Evolutionary conservation across 92 coral and sea anemone genomes (phyloP).

Genomic region (Umimayanthus kanabou): DNA sequence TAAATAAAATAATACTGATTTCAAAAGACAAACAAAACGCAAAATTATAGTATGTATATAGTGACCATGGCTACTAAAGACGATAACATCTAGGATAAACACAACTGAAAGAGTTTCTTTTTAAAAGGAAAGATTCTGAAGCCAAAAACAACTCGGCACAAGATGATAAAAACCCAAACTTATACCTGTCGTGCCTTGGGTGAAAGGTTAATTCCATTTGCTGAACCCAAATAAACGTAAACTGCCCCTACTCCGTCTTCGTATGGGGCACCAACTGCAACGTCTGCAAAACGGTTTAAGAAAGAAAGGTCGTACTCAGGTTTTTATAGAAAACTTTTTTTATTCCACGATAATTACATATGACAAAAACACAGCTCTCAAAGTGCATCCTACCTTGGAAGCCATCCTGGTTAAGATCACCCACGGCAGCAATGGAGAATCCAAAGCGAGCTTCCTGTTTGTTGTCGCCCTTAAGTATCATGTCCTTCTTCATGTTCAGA

Average conservation of each 20-base stretch:
- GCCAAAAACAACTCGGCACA: too few species aligned
- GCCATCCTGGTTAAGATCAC: conserved; percentile 48
- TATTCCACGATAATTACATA: not conserved
- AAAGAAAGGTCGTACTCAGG: not conserved
- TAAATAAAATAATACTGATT: too few species aligned
- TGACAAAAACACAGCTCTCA: not conserved
- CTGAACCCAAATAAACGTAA: conserved; percentile 53
- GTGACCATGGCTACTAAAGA: too few species aligned
- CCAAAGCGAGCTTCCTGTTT: conserved; percentile 46
- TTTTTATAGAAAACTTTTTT: too few species aligned
- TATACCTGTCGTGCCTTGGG: conserved; percentile 52
- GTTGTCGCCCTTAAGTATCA: conserved; percentile 27
- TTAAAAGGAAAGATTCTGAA: too few species aligned
- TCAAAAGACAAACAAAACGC: too few species aligned
- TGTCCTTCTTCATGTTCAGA: conserved; percentile 28
- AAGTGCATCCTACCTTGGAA: conserved; percentile 37
- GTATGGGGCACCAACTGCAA: conserved; percentile 56
- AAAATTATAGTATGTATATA: too few species aligned
- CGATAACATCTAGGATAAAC: too few species aligned
- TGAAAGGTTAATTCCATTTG: conserved; percentile 23
- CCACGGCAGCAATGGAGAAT: conserved; percentile 49
- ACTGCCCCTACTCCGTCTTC: conserved; percentile 50
- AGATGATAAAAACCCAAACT: too few species aligned
- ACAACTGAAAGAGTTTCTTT: too few species aligned
- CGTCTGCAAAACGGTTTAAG: conserved; percentile 10